Conservation (phyloP, 2,888 invertebrate genomes). For the Acrobasis consociella region DNA sequence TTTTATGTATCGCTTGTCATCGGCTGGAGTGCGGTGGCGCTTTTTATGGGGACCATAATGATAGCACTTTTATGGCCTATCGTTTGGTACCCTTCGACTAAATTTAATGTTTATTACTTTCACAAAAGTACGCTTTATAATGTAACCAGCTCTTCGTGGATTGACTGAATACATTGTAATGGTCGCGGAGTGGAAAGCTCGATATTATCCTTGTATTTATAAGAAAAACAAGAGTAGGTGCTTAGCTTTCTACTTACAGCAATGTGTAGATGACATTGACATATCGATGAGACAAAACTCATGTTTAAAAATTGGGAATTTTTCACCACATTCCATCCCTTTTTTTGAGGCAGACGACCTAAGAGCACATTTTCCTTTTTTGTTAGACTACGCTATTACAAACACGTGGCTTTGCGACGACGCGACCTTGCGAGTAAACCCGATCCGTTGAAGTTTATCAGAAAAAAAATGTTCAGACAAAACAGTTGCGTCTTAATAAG, state of each 20-base stretch:
- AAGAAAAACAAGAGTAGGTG: neutral
- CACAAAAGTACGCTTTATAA: constrained; percentile 39
- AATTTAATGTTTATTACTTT: constrained; percentile 45
- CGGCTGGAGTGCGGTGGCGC: constrained; percentile 29
- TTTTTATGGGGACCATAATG: constrained; percentile 45
- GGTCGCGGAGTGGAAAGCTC: neutral
- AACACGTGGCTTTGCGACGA: too few relatives aligned
- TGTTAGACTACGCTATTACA: too few relatives aligned
- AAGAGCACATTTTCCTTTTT: too few relatives aligned
- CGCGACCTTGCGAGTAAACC: too few relatives aligned
- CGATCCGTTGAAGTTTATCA: too few relatives aligned
- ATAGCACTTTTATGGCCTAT: constrained; percentile 47
- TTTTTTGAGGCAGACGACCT: too few relatives aligned
- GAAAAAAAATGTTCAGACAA: too few relatives aligned
- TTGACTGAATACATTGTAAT: neutral
- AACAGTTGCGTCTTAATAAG: too few relatives aligned
- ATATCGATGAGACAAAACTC: too few relatives aligned
- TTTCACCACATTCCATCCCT: too few relatives aligned
- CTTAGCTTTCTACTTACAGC: neutral
- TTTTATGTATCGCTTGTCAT: constrained; percentile 26
- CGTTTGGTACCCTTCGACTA: constrained; percentile 41
- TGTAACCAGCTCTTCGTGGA: constrained; percentile 10
- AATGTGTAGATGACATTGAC: neutral
- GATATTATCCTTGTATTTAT: too few relatives aligned
- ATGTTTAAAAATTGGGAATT: too few relatives aligned